Conservation (phyloP, 2,888 invertebrate genomes). For the Dynastes hyllus region DNA sequence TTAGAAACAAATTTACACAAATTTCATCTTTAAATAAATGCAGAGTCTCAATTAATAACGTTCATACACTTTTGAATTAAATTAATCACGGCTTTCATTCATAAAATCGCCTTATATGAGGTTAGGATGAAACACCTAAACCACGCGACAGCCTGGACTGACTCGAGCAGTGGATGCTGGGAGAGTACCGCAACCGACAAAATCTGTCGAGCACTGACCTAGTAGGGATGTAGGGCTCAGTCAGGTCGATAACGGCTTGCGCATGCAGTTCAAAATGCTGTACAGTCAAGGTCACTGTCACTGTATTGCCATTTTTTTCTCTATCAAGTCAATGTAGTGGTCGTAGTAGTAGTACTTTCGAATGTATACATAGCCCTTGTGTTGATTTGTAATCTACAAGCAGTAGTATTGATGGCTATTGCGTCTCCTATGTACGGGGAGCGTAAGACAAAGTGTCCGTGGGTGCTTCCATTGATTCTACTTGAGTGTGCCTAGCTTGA, state of each 20-base stretch:
- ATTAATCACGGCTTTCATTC: constrained; percentile 36
- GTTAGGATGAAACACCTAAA: constrained; percentile 26
- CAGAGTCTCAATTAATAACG: constrained; percentile 10
- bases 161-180: constrained; percentile 51
- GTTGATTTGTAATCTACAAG: constrained; percentile 3
- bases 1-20: constrained; percentile 15
- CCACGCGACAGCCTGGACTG: constrained; percentile 42
- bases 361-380: constrained; percentile 6
- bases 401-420: constrained; percentile 20
- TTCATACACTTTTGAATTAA: constrained; percentile 1
- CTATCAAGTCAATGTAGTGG: constrained; percentile 27
- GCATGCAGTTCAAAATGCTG: constrained; percentile 59
- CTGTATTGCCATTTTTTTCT: constrained; percentile 28
- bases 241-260: constrained; percentile 61
- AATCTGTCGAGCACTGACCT: constrained; percentile 62
- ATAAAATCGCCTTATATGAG: constrained; percentile 27
- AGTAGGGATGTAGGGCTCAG: constrained; percentile 57
- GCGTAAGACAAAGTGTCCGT: neutral
- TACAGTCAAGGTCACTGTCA: constrained; percentile 61
- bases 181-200: constrained; percentile 55
- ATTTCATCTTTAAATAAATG: neutral
- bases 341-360: constrained; percentile 10
- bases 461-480: constrained; percentile 12
- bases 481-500: neutral
- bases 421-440: neutral